phyloP scores from a whole-genome alignment of 2,888 invertebrate species.

The Heliconius sara region DNA sequence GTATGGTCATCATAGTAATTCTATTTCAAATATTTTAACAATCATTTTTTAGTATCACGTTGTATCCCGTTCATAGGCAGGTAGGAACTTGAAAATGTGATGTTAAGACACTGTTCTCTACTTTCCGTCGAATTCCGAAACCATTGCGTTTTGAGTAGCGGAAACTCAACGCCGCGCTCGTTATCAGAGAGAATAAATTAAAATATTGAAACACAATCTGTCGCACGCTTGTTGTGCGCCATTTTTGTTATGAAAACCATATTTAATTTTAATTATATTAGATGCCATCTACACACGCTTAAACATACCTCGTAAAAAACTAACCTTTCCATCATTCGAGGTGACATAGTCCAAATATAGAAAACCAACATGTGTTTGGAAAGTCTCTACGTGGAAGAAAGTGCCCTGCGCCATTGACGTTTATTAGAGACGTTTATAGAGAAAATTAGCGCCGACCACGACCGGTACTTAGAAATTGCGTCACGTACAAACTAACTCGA shows the following conservation, averaged over 20 bases:
- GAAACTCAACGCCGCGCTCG: too few species aligned
- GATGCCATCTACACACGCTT: not conserved
- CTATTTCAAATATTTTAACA: too few species aligned
- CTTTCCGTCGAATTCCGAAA: too few species aligned
- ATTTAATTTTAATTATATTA: not conserved
- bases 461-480: not conserved
- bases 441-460: not conserved
- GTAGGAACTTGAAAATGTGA: too few species aligned
- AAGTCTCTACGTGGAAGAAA: slow-evolving; percentile 38
- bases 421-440: not conserved
- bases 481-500: slow-evolving; percentile 8
- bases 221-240: too few species aligned
- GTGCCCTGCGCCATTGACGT: slow-evolving; percentile 18
- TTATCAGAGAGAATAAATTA: too few species aligned
- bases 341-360: slow-evolving; percentile 43
- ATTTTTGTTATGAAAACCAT: not conserved
- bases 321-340: slow-evolving; percentile 40
- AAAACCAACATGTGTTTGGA: slow-evolving; percentile 34
- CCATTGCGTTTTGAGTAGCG: too few species aligned
- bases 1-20: too few species aligned
- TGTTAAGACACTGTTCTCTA: too few species aligned
- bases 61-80: too few species aligned
- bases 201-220: too few species aligned
- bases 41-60: too few species aligned
- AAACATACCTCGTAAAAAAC: slow-evolving; percentile 24